Percentiles rank a stretch among this genome's conserved stretches.
Conservation (phyloP, 2,888 invertebrate genomes). For the Trypoxylon attenuatum region DNA sequence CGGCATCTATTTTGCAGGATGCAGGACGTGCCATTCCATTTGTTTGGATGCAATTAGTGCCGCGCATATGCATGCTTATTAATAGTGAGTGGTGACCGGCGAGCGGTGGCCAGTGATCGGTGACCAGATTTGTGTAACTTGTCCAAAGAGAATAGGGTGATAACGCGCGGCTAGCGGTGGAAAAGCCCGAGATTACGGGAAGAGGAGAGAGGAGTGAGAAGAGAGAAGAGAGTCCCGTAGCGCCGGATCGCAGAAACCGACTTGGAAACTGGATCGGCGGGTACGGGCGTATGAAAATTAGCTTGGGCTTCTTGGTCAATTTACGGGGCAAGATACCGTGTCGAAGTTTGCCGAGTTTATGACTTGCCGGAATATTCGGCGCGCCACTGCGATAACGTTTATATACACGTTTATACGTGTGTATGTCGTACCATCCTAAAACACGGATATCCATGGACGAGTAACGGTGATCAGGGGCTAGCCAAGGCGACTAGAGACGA, state of each 20-base stretch:
- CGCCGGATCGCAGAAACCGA: too few species aligned
- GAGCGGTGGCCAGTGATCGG: too few species aligned
- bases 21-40: constrained; percentile 6
- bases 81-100: constrained; percentile 34
- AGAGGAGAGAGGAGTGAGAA: constrained; percentile 3
- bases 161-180: constrained; percentile 18
- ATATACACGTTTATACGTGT: too few species aligned
- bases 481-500: not conserved
- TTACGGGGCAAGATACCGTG: constrained; percentile 48
- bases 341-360: constrained; percentile 53
- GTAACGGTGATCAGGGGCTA: not conserved
- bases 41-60: constrained; percentile 39
- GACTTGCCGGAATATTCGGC: constrained; percentile 40
- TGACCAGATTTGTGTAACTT: constrained; percentile 37
- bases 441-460: not conserved
- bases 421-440: not conserved
- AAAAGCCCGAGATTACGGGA: constrained; percentile 43
- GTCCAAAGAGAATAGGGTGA: constrained; percentile 9
- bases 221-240: too few species aligned
- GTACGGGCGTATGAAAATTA: constrained; percentile 45
- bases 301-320: constrained; percentile 52
- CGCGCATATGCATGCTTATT: constrained; percentile 28
- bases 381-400: constrained; percentile 37
- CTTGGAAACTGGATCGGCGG: constrained; percentile 6
- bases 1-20: not conserved